Percentiles rank a stretch among this genome's conserved stretches.
phyloP scores from a whole-genome alignment of 2,113 vertebrate species.

The Halichoeres trimaculatus region DNA sequence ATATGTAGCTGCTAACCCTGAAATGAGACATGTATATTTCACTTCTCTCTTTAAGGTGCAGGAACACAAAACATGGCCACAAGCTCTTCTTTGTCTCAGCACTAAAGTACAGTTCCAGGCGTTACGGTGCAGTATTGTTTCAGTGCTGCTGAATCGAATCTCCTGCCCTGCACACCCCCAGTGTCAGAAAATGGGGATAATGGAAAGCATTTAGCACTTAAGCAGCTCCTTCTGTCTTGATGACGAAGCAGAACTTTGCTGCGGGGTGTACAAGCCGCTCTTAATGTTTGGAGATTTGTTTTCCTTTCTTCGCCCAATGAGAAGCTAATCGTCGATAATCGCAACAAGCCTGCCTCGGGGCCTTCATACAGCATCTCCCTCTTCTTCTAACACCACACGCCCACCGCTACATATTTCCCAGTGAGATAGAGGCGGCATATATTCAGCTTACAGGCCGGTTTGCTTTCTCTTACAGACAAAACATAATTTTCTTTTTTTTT shows the following conservation, averaged over 20 bases:
- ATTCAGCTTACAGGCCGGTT: not conserved
- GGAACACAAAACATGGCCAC: not conserved
- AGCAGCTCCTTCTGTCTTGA: constrained; percentile 29
- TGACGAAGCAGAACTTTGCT: constrained; percentile 59
- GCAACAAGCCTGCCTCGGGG: constrained; percentile 39
- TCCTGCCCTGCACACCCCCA: not conserved
- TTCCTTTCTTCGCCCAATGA: constrained; percentile 50
- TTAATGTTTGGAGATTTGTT: constrained; percentile 44
- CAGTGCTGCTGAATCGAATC: constrained; percentile 6
- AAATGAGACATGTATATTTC: not conserved
- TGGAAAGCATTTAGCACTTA: constrained; percentile 31
- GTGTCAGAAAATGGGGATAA: constrained; percentile 19
- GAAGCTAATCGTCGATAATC: constrained; percentile 70
- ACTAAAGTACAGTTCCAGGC: not conserved
- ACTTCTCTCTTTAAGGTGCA: not conserved
- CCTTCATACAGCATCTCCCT: constrained; percentile 3
- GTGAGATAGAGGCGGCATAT: constrained; percentile 20
- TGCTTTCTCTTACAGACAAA: constrained; percentile 5
- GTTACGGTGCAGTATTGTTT: constrained; percentile 1
- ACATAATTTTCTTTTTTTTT: not conserved
- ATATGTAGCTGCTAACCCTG: not conserved
- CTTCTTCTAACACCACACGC: constrained; percentile 19
- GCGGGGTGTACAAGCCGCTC: constrained; percentile 33
- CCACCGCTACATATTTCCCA: constrained; percentile 30
- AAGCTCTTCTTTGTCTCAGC: not conserved